These are phyloP conservation scores for Megaceryle torquata DNA, from an alignment of 2,113 vertebrate species.

Conservation along the genomic window DNA sequence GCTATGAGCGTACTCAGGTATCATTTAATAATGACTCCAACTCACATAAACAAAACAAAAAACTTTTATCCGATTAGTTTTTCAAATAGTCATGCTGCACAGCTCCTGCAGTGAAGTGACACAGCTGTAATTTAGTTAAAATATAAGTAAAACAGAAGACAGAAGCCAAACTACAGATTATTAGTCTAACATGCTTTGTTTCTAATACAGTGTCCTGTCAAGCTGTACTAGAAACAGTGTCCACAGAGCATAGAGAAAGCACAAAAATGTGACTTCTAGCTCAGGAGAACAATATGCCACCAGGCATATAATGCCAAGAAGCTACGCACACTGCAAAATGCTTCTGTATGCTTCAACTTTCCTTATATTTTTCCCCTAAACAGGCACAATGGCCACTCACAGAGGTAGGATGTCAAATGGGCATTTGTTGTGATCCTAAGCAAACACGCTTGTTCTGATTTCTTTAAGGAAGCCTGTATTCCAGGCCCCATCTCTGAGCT, in stretches of 20 bases:
- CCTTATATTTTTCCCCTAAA: not conserved
- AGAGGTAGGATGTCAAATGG: not conserved
- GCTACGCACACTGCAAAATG: fast-evolving
- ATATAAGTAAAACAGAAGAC: not conserved
- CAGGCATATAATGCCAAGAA: fast-evolving
- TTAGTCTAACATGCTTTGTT: not conserved
- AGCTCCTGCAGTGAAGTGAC: not conserved
- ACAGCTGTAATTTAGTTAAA: not conserved
- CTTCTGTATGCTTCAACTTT: not conserved
- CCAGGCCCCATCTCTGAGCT: not conserved
- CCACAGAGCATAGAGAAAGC: not conserved
- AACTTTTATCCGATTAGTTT: not conserved
- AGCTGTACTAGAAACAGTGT: not conserved
- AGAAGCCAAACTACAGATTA: not conserved
- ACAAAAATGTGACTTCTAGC: not conserved
- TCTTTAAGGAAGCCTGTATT: not conserved
- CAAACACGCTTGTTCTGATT: not conserved
- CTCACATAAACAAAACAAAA: not conserved
- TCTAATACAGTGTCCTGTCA: not conserved
- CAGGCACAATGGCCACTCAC: not conserved
- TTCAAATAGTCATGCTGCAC: not conserved
- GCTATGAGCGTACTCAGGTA: not conserved
- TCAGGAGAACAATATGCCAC: not conserved
- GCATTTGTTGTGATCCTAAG: not conserved
- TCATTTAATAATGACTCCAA: not conserved